Evolutionary conservation across 2,888 invertebrate species (phyloP).

Genomic region (Ypsolopha sequella): DNA sequence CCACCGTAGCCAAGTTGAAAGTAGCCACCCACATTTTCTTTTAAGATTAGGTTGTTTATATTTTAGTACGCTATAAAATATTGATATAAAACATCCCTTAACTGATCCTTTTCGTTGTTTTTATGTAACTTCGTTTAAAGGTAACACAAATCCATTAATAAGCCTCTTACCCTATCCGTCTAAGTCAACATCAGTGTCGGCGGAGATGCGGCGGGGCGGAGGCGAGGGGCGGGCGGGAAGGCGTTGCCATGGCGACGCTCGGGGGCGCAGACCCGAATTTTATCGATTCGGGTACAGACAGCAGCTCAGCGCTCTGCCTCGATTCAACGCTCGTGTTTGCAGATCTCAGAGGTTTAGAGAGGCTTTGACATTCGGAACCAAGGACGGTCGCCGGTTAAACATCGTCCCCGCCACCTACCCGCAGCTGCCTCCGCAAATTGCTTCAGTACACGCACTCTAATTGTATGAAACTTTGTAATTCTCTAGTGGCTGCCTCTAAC

Average conservation of each 20-base stretch:
- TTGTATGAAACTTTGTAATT: neutral
- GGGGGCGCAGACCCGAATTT: constrained; percentile 68
- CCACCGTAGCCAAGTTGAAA: too few species aligned
- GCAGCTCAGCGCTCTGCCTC: constrained; percentile 59
- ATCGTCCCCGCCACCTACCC: constrained; percentile 23
- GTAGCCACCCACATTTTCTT: too few species aligned
- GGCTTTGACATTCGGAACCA: constrained; percentile 57
- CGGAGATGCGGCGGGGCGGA: constrained; percentile 27
- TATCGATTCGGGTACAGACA: constrained; percentile 68
- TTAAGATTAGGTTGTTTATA: neutral
- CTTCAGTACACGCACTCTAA: constrained; percentile 13
- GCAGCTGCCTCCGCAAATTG: constrained; percentile 21
- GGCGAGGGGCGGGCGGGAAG: constrained; percentile 32
- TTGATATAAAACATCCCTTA: neutral
- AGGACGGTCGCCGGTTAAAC: constrained; percentile 33
- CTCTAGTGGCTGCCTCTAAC: neutral
- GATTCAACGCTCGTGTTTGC: constrained; percentile 64
- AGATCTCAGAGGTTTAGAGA: constrained; percentile 59
- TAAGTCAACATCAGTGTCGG: constrained; percentile 68
- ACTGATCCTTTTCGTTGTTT: constrained; percentile 9
- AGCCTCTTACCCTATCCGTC: constrained; percentile 70
- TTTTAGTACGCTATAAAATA: neutral
- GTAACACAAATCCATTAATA: constrained; percentile 69
- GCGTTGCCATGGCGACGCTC: constrained; percentile 54
- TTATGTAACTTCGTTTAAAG: constrained; percentile 24